These are phyloP conservation scores for Mystacides longicornis DNA, from an alignment of 2,888 invertebrate species.

Conservation along the genomic window DNA sequence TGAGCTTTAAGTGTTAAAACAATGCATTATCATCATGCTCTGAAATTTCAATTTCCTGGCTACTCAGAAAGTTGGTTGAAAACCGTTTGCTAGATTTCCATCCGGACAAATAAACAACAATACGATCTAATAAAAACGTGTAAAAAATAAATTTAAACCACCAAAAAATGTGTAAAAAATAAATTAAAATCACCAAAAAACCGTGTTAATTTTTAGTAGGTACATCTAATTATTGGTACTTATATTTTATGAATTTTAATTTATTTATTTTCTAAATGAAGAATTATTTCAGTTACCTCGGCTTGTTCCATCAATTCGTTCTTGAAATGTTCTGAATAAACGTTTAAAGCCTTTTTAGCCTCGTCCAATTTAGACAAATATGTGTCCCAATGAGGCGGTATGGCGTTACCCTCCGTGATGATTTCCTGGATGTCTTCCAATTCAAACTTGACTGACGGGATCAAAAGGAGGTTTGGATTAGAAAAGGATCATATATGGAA, in stretches of 20 bases:
- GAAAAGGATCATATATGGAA: background rate
- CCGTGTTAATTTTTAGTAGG: too few species aligned
- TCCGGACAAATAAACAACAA: too few species aligned
- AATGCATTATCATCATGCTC: too few species aligned
- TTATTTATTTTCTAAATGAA: background rate
- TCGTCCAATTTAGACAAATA: slow-evolving; percentile 64
- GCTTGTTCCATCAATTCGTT: slow-evolving; percentile 62
- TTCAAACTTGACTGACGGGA: slow-evolving; percentile 55
- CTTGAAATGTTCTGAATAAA: slow-evolving; percentile 67
- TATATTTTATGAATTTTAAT: background rate
- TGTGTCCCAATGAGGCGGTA: slow-evolving; percentile 59
- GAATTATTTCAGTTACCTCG: slow-evolving; percentile 38
- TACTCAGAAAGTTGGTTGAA: too few species aligned
- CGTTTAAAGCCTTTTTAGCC: slow-evolving; percentile 65
- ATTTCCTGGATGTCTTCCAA: slow-evolving; percentile 59
- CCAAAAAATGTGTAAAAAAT: too few species aligned
- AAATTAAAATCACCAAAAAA: too few species aligned
- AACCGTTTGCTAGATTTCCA: too few species aligned
- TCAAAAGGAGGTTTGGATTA: slow-evolving; percentile 7
- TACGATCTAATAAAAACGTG: too few species aligned
- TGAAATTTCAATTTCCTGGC: too few species aligned
- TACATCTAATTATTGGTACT: too few species aligned
- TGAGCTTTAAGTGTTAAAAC: too few species aligned
- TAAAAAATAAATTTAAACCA: too few species aligned
- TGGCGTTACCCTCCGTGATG: slow-evolving; percentile 47